Evolutionary conservation across 2,888 invertebrate genomes (phyloP), one percentile per base, ranked within the genome.

Genomic region (Candidula unifasciata): DNA sequence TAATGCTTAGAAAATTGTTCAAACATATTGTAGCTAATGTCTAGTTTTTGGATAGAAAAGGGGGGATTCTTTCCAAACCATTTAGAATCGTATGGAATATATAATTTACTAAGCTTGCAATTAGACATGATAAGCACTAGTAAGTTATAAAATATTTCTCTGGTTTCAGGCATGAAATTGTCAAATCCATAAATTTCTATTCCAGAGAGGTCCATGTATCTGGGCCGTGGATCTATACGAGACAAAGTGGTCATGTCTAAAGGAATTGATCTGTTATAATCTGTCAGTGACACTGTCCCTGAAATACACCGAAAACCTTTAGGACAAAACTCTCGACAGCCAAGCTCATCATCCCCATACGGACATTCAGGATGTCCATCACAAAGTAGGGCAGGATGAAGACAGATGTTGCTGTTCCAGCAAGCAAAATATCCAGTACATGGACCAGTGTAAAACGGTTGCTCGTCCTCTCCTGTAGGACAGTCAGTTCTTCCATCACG

Each of bases 281-380:
- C 37, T 24, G 21, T 21, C n/a, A 71, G 21, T 16, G 71, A 37
- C 2, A 80, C 80, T 16, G 33, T 37, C n/a, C 80, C 80, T 21
- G 69, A 27, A 5, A 54, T 24, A 52, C 80, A 80, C 16, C 27
- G 44, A 21, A 80, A 80, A n/a, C 80, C 80, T 33, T 80, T 16
- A 30, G 54, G 54, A 30, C 80, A 80, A 16, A 54, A 52, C 16
- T 69, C 57, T 27, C 54, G 27, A 8, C 80, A 80, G n/a, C 33
- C 33, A 0, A 80, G 44, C 30, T 80, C 69, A 30, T 71, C 80
- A 54, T 68, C 69, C 0, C 69, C 71, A 21, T 69, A 33, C 24
- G 80, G 80, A 33, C 69, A 80, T 16, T 80, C 54, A n/a, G 16
- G 24, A 69, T 24, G 3, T 30, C 69, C 54, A 33, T 80, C 80